Conservation (phyloP, 2,888 invertebrate genomes). For the Acrobasis suavella region DNA sequence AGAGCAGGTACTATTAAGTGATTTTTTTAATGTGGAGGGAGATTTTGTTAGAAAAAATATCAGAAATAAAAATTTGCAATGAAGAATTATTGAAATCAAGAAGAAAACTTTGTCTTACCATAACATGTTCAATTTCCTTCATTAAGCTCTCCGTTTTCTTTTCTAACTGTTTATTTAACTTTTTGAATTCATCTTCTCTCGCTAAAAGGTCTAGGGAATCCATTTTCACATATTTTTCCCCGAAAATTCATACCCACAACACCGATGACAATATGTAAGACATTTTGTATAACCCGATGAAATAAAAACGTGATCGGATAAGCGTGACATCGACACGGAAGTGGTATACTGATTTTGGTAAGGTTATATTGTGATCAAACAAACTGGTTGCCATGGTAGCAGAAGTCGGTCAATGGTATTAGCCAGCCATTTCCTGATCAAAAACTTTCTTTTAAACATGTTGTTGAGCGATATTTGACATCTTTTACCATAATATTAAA, state of each 20-base stretch:
- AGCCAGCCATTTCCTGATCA: constrained; percentile 26
- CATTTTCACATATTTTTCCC: constrained; percentile 46
- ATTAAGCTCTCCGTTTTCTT: constrained; percentile 73
- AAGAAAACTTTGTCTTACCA: constrained; percentile 66
- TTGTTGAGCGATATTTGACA: constrained; percentile 23
- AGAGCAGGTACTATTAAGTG: too few relatives aligned
- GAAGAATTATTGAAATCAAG: neutral
- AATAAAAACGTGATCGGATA: neutral
- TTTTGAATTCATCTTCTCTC: constrained; percentile 73
- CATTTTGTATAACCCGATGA: constrained; percentile 21
- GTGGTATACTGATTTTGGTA: constrained; percentile 33
- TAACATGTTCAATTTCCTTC: constrained; percentile 69
- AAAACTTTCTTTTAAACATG: constrained; percentile 11
- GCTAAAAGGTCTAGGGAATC: constrained; percentile 67
- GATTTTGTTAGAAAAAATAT: too few relatives aligned
- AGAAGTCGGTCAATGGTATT: constrained; percentile 34
- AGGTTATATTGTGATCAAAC: constrained; percentile 39
- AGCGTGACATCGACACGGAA: neutral
- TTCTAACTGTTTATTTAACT: constrained; percentile 71
- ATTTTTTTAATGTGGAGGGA: too few relatives aligned
- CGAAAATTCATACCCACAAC: neutral
- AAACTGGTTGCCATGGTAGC: constrained; percentile 59
- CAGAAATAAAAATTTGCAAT: neutral
- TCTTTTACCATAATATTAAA: constrained; percentile 1
- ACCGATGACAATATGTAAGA: neutral